Base-by-base conservation (phyloP, 2,888 invertebrate genomes). In the Cheilosia vulpina region DNA sequence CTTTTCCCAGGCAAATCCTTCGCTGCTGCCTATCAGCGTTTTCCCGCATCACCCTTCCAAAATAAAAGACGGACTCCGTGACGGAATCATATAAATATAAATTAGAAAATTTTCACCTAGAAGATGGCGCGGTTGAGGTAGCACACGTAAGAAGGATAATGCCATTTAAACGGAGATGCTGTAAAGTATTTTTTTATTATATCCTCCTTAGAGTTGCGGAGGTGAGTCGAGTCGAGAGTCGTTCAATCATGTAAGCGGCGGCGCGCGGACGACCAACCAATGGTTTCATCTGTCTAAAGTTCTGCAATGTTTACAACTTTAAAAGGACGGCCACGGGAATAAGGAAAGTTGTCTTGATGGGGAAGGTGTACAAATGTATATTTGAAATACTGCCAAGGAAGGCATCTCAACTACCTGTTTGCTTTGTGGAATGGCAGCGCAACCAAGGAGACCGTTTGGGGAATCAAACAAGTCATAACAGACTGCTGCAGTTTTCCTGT, bases 11-110 rank as follows among this genome's bases (percentile, higher is more conserved):
- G 19, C 24, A 50, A 58, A 83, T 73, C 21, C 63, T 69, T 78
- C 41, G 62, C 66, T 72, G 41, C 52, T 66, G 60, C 57, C 77
- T 69, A 83, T 53, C 66, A 63, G 19, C 52, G 15, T 31, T 43
- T 38, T 11, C 4, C 62, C 7, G 27, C 11, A 47, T 47, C 47
- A 62, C n/a, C 57, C 68, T 47, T 43, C n/a, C 58, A 38, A 58
- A 71, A 80, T 60, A 60, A 72, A 66, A 62, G 45, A 68, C 52
- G 52, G 58, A 45, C 55, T 65, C 58, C 69, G 65, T 65, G 75
- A 60, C 53, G 65, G 47, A 47, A 66, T 66, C 55, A 55, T 76
- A 85, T 85, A 85, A 85, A 85, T 85, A 85, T 85, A 85, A 85
- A 85, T 80, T 80, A 80, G 84, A 85, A 68, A 50, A 62, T 76